Percentiles rank a stretch among this genome's conserved stretches.
Conservation (phyloP, 2,113 vertebrate genomes). For the Podocnemis expansa region DNA sequence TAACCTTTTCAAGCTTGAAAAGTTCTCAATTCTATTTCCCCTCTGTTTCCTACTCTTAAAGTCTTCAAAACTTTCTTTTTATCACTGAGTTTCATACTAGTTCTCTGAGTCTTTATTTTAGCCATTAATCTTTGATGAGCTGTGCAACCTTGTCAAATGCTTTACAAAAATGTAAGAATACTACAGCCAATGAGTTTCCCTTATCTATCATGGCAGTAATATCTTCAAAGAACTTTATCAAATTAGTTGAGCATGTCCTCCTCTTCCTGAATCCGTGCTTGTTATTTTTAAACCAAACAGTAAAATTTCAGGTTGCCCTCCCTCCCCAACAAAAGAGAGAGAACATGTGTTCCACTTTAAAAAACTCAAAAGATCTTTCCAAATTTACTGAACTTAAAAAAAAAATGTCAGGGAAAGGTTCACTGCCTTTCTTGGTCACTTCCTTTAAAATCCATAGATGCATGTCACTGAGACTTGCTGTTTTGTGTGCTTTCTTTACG, state of each 20-base stretch:
- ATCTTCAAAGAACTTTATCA: not conserved
- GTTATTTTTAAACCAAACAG: not conserved
- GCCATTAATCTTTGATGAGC: not conserved
- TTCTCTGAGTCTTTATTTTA: not conserved
- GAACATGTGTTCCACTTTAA: conserved; percentile 71
- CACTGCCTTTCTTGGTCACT: conserved; percentile 70
- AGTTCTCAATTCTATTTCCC: not conserved
- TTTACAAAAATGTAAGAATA: not conserved
- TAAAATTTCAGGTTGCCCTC: not conserved
- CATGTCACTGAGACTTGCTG: not conserved
- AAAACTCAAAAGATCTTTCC: conserved; percentile 69
- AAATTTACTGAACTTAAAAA: conserved; percentile 76
- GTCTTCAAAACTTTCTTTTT: not conserved
- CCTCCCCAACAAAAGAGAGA: not conserved
- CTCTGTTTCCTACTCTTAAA: not conserved
- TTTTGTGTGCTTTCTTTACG: conserved; percentile 16
- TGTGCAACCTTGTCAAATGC: not conserved
- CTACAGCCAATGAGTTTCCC: not conserved
- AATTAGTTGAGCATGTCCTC: not conserved
- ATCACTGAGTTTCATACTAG: not conserved
- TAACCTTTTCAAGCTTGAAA: not conserved
- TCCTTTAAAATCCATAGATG: conserved; percentile 71
- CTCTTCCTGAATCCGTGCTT: not conserved
- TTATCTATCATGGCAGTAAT: not conserved
- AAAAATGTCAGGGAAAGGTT: conserved; percentile 79